Base-by-base conservation (phyloP, 2,888 invertebrate species). In the Drosophila bunnanda region DNA sequence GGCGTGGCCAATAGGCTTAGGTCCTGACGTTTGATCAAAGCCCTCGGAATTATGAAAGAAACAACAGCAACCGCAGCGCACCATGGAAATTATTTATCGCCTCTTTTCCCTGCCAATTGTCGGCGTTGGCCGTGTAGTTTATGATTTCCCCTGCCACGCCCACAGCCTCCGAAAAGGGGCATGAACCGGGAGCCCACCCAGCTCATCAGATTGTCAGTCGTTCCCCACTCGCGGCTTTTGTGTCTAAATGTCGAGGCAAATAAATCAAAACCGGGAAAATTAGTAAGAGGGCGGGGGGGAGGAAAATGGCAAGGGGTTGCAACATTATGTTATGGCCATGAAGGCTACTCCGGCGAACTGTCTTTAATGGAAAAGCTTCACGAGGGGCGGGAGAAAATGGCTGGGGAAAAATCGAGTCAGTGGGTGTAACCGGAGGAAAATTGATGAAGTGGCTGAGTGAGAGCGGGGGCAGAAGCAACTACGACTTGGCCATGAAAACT, bases 41-140 rank as follows among this genome's bases (percentile, higher is more conserved):
- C 72, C 75, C 80, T 53, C 25, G 73, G 79, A 83, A 80, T 83
- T 83, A 87, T 83, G 81, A 83, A 78, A 69, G 75, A 58, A 46
- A 28, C 46, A 25, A 13, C 58, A 57, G 56, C 64, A 36, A 46
- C 65, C 55, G 30, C 53, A 57, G 67, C 57, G 2, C 54, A 60
- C 50, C 76, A 77, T 66, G 61, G 69, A 84, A 87, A 87, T 87
- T 87, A 84, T 84, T 81, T 82, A 87, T 83, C 75, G 84, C 82
- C 71, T 73, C 70, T 34, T 32, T 56, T 60, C 56, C 57, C 58
- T 30, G 62, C 61, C 81, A 87, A 87, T 86, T 82, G 82, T 87
- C 81, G 80, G n/a, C 9, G 60, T 9, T 12, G 28, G 65, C 70
- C 70, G 75, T 84, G 84, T 87, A 84, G 81, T 83, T 86, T 87